phyloP scores from a whole-genome alignment of 2,113 vertebrate species.

The Arenaria interpres region DNA sequence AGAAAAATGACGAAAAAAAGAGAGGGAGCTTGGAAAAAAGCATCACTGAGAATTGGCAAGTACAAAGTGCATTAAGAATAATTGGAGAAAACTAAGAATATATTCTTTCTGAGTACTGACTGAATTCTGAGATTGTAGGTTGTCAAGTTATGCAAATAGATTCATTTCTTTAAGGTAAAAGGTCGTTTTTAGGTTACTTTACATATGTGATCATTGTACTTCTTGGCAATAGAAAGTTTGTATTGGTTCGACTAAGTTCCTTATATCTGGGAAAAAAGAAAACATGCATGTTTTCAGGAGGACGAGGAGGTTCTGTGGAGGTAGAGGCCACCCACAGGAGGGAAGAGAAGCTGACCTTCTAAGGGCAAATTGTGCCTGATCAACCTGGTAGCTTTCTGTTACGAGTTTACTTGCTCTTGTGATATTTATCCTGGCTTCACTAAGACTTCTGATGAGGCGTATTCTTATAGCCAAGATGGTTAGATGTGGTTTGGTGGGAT shows the following conservation, averaged over 20 bases:
- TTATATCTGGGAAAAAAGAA: not conserved
- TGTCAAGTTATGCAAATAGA: not conserved
- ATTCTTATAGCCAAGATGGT: not conserved
- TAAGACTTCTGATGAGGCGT: not conserved
- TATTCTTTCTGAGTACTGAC: not conserved
- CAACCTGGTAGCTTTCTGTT: not conserved
- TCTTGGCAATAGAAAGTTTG: not conserved
- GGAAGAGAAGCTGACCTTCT: not conserved
- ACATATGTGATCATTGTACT: not conserved
- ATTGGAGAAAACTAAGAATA: not conserved
- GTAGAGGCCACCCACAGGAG: not conserved
- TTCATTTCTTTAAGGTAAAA: not conserved
- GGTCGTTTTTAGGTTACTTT: not conserved
- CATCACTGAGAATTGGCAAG: not conserved
- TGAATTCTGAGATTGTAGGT: not conserved
- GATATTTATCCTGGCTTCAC: not conserved
- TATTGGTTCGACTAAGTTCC: no score
- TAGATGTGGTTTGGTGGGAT: not conserved
- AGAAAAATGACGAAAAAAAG: not conserved
- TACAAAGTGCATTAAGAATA: not conserved
- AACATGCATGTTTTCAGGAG: not conserved
- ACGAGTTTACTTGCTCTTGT: accelerated
- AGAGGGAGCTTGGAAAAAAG: not conserved
- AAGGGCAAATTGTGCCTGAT: no score
- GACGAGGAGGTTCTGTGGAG: not conserved